Evolutionary conservation across 2,797 vertebrate genomes (phyloP).

Genomic region (Poeciliopsis gracilis): DNA sequence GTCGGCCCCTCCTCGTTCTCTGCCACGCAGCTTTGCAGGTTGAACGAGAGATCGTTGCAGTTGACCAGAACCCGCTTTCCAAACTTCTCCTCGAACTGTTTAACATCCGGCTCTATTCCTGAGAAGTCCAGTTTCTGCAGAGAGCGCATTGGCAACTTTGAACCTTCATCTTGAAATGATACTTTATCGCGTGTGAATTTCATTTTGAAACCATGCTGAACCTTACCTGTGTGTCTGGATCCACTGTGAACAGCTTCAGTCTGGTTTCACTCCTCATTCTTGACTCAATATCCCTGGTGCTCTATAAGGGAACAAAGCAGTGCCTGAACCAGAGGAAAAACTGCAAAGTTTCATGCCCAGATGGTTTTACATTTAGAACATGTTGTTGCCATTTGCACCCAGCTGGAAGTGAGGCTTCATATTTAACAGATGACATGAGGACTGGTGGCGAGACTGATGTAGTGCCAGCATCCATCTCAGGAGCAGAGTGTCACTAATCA

Average conservation of each 20-base stretch:
- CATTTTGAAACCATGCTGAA: not conserved
- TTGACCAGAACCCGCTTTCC: constrained; percentile 94
- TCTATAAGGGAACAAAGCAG: constrained; percentile 78
- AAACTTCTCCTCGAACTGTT: constrained; percentile 97
- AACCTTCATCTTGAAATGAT: constrained; percentile 12
- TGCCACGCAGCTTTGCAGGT: constrained; percentile 96
- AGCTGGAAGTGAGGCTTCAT: constrained; percentile 50
- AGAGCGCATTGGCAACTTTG: constrained; percentile 11
- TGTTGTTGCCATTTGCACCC: constrained; percentile 25
- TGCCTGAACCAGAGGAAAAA: constrained; percentile 30
- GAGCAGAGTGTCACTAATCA: constrained; percentile 42
- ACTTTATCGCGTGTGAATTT: not conserved
- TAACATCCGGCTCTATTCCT: constrained; percentile 91
- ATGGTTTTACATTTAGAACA: constrained; percentile 49
- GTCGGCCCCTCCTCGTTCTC: constrained; percentile 99
- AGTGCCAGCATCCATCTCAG: constrained; percentile 39
- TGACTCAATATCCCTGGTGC: constrained; percentile 91
- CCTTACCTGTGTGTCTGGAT: constrained; percentile 94
- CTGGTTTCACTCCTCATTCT: constrained; percentile 93
- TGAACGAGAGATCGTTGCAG: constrained; percentile 97
- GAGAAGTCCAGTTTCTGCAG: constrained; percentile 95
- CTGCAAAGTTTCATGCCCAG: constrained; percentile 24
- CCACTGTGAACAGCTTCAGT: constrained; percentile 94
- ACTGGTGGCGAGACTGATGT: constrained; percentile 43
- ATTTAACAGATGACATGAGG: constrained; percentile 39